Evolutionary conservation across 2,797 vertebrate species (phyloP).

Genomic region (Crax fasciolata): DNA sequence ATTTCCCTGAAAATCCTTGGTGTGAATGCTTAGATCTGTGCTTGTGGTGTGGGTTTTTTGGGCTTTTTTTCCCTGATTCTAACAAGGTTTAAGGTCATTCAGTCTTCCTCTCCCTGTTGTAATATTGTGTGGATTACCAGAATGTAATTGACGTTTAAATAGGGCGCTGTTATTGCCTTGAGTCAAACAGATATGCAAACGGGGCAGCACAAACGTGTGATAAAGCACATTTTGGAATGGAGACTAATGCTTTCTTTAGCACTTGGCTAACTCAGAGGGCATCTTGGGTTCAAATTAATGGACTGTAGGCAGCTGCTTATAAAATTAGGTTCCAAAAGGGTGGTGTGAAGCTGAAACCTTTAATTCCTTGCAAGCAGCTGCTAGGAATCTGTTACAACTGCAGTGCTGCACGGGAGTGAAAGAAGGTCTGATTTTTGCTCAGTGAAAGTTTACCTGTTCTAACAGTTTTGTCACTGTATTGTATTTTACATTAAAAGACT

Average conservation of each 20-base stretch:
- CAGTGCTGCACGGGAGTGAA: slow-evolving; percentile 9
- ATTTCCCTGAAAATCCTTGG: slow-evolving; percentile 59
- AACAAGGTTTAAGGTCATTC: slow-evolving; percentile 34
- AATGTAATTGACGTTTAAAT: slow-evolving; percentile 49
- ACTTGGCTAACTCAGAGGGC: slow-evolving; percentile 60
- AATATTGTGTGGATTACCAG: slow-evolving; percentile 46
- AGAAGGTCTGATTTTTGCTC: slow-evolving; percentile 29
- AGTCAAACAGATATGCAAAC: slow-evolving; percentile 64
- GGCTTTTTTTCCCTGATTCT: slow-evolving; percentile 22
- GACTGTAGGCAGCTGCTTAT: slow-evolving; percentile 72
- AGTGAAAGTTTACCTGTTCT: slow-evolving; percentile 24
- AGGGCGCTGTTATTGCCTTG: slow-evolving; percentile 29
- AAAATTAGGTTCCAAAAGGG: slow-evolving; percentile 78
- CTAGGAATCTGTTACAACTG: not conserved
- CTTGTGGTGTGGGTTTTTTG: not conserved
- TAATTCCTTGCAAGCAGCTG: slow-evolving; percentile 69
- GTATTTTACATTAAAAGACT: slow-evolving; percentile 32
- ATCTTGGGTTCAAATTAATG: slow-evolving; percentile 81
- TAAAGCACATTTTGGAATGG: slow-evolving; percentile 72
- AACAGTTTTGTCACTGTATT: not conserved
- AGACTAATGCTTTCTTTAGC: slow-evolving; percentile 72
- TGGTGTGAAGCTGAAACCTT: slow-evolving; percentile 60
- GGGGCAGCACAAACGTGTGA: slow-evolving; percentile 64
- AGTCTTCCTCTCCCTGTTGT: not conserved
- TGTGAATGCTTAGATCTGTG: slow-evolving; percentile 24